Conservation (phyloP, 1,140 invertebrate genomes). For the Atta colombica region DNA sequence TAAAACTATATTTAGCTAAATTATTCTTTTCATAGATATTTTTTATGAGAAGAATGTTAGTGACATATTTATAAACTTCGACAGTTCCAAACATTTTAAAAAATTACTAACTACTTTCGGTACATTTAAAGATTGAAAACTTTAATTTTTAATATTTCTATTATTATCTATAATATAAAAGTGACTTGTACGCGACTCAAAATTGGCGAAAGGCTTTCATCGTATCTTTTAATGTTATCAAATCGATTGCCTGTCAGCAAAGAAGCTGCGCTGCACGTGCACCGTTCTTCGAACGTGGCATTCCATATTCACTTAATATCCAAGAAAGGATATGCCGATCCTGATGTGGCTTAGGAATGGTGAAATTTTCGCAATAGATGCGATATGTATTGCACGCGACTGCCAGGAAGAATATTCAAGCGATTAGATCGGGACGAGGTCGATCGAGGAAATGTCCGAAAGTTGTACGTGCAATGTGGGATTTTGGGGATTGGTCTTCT, state of each 20-base stretch:
- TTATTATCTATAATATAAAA: no score
- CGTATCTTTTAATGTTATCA: neutral
- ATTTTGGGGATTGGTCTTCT: conserved; percentile 16
- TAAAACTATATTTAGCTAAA: no score
- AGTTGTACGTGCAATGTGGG: conserved; percentile 12
- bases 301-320: conserved; percentile 47
- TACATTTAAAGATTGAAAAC: no score
- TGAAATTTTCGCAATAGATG: conserved; percentile 26
- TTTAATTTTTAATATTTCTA: no score
- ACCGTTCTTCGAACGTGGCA: neutral
- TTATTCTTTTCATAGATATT: no score
- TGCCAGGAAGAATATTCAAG: conserved; percentile 41
- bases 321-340: neutral
- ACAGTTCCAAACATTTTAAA: no score
- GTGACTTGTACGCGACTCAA: no score
- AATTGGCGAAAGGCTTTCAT: neutral
- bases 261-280: neutral
- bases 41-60: no score
- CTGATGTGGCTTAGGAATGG: conserved; percentile 38
- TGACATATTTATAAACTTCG: no score
- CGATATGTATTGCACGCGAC: conserved; percentile 14
- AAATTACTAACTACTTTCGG: no score
- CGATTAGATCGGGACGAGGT: conserved; percentile 8
- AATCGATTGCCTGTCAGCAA: conserved; percentile 13
- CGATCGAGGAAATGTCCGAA: neutral